Conservation (phyloP, 2,888 invertebrate genomes). For the Chymomyza caudatula region DNA sequence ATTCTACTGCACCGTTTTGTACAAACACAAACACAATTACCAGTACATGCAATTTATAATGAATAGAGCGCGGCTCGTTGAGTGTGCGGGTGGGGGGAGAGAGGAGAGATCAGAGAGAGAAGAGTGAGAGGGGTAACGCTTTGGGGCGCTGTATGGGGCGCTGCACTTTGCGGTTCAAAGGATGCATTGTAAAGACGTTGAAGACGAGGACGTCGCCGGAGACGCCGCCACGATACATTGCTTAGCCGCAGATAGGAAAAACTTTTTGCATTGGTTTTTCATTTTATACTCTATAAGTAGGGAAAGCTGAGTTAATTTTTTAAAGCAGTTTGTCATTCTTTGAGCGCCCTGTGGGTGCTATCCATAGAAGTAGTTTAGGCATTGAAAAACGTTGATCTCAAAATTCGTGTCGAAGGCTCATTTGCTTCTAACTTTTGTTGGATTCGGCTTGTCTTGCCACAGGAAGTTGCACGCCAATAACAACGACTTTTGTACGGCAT, state of each 20-base stretch:
- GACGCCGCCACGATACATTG: constrained; percentile 58
- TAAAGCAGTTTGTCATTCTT: neutral
- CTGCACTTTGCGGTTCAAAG: constrained; percentile 71
- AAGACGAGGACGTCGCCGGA: neutral
- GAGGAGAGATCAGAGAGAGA: constrained; percentile 4
- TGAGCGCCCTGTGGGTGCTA: too few relatives aligned
- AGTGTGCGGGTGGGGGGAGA: neutral
- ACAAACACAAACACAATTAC: constrained; percentile 40
- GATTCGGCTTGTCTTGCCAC: too few relatives aligned
- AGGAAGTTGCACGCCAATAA: too few relatives aligned
- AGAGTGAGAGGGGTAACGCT: neutral
- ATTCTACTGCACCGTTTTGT: constrained; percentile 43
- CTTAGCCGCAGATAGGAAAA: constrained; percentile 52
- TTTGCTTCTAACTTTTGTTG: too few relatives aligned
- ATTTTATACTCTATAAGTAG: constrained; percentile 21
- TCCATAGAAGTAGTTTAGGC: neutral
- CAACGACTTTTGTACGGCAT: too few relatives aligned
- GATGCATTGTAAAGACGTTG: constrained; percentile 55
- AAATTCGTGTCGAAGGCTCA: too few relatives aligned
- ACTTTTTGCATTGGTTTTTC: constrained; percentile 44
- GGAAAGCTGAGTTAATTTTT: constrained; percentile 10
- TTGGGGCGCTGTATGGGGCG: constrained; percentile 2
- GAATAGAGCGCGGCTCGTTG: constrained; percentile 40
- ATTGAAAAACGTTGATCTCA: too few relatives aligned
- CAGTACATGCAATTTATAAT: constrained; percentile 63